Evolutionary conservation across 2,888 invertebrate species (phyloP), one percentile per base, ranked within the genome.

Genomic region (Parelbella ahira): DNA sequence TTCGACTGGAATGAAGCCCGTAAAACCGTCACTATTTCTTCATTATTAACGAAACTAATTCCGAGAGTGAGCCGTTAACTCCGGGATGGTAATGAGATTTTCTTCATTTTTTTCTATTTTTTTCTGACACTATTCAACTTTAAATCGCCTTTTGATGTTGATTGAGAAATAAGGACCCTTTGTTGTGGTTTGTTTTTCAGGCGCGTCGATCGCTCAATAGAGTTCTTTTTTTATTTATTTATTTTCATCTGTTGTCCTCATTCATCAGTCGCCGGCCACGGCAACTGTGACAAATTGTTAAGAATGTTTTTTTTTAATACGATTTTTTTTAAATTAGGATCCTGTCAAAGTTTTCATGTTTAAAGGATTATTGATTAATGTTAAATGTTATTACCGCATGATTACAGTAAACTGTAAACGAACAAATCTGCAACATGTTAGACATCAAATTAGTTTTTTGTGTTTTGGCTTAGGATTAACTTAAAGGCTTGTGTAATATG

Each of bases 61-160:
- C 58, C 55, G 49, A 60, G 63, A 72, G 68, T 69, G 59, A 71
- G 72, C 63, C 63, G 71, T 78, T 75, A 77, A 74, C 64, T 60
- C 54, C 46, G 51, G 51, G 57, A 61, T 58, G 50, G 60, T 75
- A 75, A 79, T 76, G 70, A 68, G 68, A 55, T 64, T 66, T 67
- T 60, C 33, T 34, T 2, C 44, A 34, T 49, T 51, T 49, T 54
- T 53, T 34, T 42, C 39, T n/a, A n/a, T n/a, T 37, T 55, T 55
- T 56, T 41, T 48, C 39, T 49, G 34, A 49, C 45, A 33, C 36
- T 42, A 42, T 42, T 36, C 27, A 41, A 33, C 20, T 20, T 41
- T 41, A 27, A 41, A 41, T 33, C 36, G 10, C 15, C 34, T 13
- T 42, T 42, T 36, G 28, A 42, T 42, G 36, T 34, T 42, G 42